Percentiles rank a stretch among this genome's conserved stretches.
phyloP scores from a whole-genome alignment of 2,113 vertebrate species.

The Syrmaticus mikado region DNA sequence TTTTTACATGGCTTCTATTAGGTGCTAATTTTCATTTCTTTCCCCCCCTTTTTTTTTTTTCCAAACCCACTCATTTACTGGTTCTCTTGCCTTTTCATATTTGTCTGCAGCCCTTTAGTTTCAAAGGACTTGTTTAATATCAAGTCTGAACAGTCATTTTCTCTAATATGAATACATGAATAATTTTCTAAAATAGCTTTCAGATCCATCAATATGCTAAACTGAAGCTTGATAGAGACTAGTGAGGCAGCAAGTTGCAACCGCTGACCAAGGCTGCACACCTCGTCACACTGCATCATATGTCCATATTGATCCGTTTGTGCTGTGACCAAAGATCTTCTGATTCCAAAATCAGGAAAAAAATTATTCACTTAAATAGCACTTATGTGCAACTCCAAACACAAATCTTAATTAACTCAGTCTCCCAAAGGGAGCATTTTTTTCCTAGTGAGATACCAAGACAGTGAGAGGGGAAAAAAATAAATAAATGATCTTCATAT shows the following conservation, averaged over 20 bases:
- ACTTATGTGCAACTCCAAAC: not conserved
- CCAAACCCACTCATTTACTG: not conserved
- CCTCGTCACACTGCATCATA: not conserved
- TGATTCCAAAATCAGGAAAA: not conserved
- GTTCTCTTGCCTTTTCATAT: not conserved
- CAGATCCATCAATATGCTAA: not conserved
- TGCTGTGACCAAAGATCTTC: not conserved
- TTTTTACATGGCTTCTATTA: not conserved
- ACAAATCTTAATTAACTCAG: not conserved
- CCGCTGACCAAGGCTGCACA: not conserved
- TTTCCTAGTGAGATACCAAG: not conserved
- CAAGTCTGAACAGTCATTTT: not conserved
- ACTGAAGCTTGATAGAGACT: not conserved
- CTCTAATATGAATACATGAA: constrained; percentile 10
- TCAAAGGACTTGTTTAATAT: constrained; percentile 24
- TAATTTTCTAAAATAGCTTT: constrained; percentile 26
- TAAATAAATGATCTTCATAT: not conserved
- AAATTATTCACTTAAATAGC: not conserved
- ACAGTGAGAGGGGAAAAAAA: not conserved
- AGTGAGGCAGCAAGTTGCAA: not conserved
- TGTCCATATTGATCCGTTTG: not conserved
- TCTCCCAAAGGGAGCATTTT: not conserved
- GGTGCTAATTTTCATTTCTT: not conserved
- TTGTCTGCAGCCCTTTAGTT: not conserved
- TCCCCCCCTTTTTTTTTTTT: not conserved